Evolutionary conservation across 1,140 invertebrate genomes (phyloP), one percentile per base, ranked within the genome.

Genomic region (Nephotettix cincticeps): DNA sequence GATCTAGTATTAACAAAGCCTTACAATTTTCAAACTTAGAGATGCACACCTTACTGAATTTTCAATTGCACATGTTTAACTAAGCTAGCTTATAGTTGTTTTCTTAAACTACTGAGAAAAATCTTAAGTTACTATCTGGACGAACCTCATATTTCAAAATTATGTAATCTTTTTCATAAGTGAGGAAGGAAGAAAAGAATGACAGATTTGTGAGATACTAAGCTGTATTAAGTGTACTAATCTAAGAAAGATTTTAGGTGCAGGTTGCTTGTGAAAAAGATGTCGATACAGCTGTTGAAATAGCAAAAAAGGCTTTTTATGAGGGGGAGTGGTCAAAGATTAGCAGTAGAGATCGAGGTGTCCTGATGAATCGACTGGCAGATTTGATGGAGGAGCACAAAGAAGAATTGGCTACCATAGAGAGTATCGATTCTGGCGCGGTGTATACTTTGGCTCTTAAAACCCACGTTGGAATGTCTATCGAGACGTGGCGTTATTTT

Each of bases 361-460:
- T 87, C 54, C 73, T 95, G 11, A 81, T 96, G 71, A 78, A 74
- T 75, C 94, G 91, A 79, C 82, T 98, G 70, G 96, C 96, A 2
- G 94, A 98, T 77, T 80, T 98, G 30, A 97, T 98, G 95, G 94
- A 97, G 72, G 79, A 93, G 75, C 90, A 98, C 78, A 94, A 94
- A 81, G 95, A 97, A 80, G 96, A 98, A 78, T 82, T 98, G 74
- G 96, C 96, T 0, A 97, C 95, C 0, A 89, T 98, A 6, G 96
- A 98, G 78, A 90, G 89, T 0, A 85, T 98, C 4, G 96, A 98
- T 79, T 96, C 94, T 0, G 96, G 96, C 3, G 96, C 96, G 0
- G 96, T 98, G 0, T 98, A 98, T 80, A 98, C 96, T 0, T 82
- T 98, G 27, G 96, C 96, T 0, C 77, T 98, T 6, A 98, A 98